Conservation (phyloP, 2,888 invertebrate species). For the Pharmacophagus antenor region DNA sequence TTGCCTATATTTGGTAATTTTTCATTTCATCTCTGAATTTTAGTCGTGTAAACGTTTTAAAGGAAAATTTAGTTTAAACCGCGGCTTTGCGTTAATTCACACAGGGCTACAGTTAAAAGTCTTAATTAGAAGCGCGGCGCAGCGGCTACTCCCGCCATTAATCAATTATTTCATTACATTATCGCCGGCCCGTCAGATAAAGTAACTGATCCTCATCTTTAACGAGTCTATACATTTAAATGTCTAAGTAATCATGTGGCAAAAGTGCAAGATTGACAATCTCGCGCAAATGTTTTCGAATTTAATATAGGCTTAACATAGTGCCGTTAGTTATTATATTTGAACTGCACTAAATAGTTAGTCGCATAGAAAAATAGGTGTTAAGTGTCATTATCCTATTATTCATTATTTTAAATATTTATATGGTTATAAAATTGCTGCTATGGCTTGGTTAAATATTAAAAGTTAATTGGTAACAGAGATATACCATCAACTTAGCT, state of each 20-base stretch:
- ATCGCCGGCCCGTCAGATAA: conserved; percentile 38
- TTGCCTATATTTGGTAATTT: too few species aligned
- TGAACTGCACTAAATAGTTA: too few species aligned
- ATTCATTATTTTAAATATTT: too few species aligned
- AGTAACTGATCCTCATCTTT: conserved; percentile 36
- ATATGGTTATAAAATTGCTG: too few species aligned
- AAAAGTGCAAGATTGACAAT: neutral
- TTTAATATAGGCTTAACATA: neutral
- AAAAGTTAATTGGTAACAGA: too few species aligned
- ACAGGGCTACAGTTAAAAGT: conserved; percentile 23
- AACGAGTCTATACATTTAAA: conserved; percentile 32
- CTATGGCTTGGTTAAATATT: too few species aligned
- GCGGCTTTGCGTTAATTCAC: conserved; percentile 16
- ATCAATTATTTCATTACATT: conserved; percentile 71
- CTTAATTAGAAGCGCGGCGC: conserved; percentile 31
- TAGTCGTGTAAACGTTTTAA: neutral
- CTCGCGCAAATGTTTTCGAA: too few species aligned
- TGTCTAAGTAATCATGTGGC: conserved; percentile 12
- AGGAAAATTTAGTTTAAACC: conserved; percentile 12
- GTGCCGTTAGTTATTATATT: too few species aligned
- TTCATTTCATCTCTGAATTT: neutral
- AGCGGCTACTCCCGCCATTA: conserved; percentile 57
- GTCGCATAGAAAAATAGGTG: too few species aligned
- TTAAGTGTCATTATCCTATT: too few species aligned
- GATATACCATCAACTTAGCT: too few species aligned